Evolutionary conservation across 2,888 invertebrate genomes (phyloP).

Genomic region (Opisthograptis luteolata): DNA sequence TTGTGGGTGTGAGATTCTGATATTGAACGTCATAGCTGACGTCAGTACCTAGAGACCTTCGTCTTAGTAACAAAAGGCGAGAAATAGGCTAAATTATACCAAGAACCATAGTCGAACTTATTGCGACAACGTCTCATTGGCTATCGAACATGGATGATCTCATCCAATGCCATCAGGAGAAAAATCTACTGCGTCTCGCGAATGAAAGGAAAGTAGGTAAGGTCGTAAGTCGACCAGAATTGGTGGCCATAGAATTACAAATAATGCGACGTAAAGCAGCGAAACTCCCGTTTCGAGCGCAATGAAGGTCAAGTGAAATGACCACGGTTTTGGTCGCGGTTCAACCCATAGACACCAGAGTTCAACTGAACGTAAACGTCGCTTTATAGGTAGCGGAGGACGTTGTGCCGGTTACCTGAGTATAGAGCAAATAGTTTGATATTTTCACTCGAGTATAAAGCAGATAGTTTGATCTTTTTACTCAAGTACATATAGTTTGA

Average conservation of each 20-base stretch:
- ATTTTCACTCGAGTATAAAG: too few species aligned
- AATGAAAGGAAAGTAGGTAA: not conserved
- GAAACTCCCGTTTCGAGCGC: slow-evolving; percentile 5
- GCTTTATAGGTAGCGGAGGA: too few species aligned
- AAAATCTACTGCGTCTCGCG: not conserved
- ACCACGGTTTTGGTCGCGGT: not conserved
- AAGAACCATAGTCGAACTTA: not conserved
- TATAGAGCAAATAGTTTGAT: too few species aligned
- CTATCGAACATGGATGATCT: slow-evolving; percentile 6
- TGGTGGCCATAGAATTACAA: not conserved
- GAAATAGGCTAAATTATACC: not conserved
- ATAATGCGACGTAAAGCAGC: not conserved
- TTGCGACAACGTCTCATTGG: not conserved
- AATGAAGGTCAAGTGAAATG: slow-evolving; percentile 4
- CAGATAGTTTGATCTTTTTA: too few species aligned
- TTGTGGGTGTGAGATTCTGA: too few species aligned
- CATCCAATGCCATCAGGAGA: slow-evolving; percentile 1
- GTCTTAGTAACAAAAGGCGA: not conserved
- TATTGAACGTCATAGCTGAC: too few species aligned
- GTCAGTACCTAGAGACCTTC: slow-evolving; percentile 1
- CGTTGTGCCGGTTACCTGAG: too few species aligned
- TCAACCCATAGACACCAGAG: too few species aligned
- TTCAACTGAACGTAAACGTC: too few species aligned
- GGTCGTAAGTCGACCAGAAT: not conserved
- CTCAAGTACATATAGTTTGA: too few species aligned